Conservation (phyloP, 1,140 invertebrate genomes). For the Subanguina moxae region DNA sequence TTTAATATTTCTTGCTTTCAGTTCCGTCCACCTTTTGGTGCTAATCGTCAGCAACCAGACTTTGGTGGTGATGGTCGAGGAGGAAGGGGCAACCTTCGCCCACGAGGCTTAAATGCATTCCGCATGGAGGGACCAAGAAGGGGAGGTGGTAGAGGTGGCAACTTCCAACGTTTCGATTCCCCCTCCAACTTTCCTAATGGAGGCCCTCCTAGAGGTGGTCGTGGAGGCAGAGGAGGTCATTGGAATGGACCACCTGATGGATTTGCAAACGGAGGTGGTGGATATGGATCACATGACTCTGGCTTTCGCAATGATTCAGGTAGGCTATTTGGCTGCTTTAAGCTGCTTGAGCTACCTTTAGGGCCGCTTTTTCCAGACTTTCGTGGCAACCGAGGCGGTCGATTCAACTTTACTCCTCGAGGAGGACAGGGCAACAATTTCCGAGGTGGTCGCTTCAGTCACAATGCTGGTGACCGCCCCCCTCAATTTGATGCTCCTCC, state of each 20-base stretch:
- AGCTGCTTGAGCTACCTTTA: too few relatives aligned
- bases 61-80: not conserved
- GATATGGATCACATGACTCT: too few relatives aligned
- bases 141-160: not conserved
- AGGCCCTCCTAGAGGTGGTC: not conserved
- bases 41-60: not conserved
- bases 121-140: not conserved
- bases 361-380: too few relatives aligned
- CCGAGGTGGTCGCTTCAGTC: too few relatives aligned
- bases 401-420: too few relatives aligned
- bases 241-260: not conserved
- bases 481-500: too few relatives aligned
- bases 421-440: too few relatives aligned
- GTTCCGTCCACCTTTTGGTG: not conserved
- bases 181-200: not conserved
- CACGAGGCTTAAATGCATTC: not conserved
- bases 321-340: too few relatives aligned
- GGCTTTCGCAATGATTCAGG: too few relatives aligned
- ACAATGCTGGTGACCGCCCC: too few relatives aligned
- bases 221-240: conserved; percentile 1
- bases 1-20: not conserved
- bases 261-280: too few relatives aligned
- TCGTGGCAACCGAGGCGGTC: too few relatives aligned
- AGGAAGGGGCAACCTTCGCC: not conserved
- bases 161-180: not conserved